Base-by-base conservation (phyloP, 2,888 invertebrate genomes). In the Parnassius orleans region DNA sequence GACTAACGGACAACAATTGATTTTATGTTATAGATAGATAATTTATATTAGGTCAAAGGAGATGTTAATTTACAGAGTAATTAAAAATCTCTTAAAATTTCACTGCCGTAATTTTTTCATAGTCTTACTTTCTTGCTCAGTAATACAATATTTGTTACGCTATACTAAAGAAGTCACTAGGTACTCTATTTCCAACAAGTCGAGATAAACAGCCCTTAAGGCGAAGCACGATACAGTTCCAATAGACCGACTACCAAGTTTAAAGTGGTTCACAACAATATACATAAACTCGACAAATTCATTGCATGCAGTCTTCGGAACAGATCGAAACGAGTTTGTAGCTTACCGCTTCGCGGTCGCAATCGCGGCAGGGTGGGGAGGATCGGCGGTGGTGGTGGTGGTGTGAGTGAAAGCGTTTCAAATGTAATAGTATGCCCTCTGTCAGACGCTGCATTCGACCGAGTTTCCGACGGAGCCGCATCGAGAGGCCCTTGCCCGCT, bases 361-460 rank as follows among this genome's bases (percentile, higher is more conserved):
- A 65, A 65, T 65, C 60, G 65, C 65, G 66, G 70, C 66, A 69
- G 69, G 65, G 73, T 63, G 65, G 15, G 11, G 44, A 24, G 55
- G 41, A 11, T 67, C 65, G 70, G 55, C 54, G 54, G 42, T 63
- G 67, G 69, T 66, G 67, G 69, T 66, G 56, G 69, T 68, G 71
- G 58, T 55, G 46, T 14, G 72, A 82, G 87, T 88, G 89, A 89
- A 89, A 89, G 88, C 86, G 87, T 85, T 86, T 84, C 77, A 80
- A 85, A 84, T 83, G 80, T 77, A 79, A 83, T 81, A 78, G 79
- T 72, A 72, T 72, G 80, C 75, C 75, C 74, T 80, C 83, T 80
- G 81, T 80, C 78, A 76, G 73, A 78, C 73, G 72, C 73, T 74
- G 77, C 77, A 77, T 77, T 81, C 75, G 81, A 75, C 78, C 74